Conservation (phyloP, 2,113 vertebrate species). For the Hiodon alosoides region DNA sequence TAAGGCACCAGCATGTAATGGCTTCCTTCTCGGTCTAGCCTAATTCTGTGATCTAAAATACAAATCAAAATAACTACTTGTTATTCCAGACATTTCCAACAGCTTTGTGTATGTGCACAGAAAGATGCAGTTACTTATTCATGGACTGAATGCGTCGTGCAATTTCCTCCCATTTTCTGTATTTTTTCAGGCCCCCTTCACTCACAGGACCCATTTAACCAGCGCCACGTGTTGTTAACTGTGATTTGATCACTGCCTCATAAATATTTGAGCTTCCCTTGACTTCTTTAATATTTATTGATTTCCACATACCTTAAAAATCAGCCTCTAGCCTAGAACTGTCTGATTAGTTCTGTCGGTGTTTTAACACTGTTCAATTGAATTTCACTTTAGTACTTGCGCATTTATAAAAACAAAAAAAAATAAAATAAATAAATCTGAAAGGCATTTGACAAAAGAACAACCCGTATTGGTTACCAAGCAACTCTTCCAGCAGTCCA, state of each 20-base stretch:
- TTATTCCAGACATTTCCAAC: neutral
- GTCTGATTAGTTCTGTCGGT: too few species aligned
- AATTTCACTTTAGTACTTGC: too few species aligned
- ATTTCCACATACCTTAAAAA: constrained; percentile 17
- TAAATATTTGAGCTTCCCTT: constrained; percentile 8
- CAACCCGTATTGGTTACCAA: too few species aligned
- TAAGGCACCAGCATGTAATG: too few species aligned
- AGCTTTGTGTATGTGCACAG: neutral
- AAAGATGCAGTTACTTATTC: too few species aligned
- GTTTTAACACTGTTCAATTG: too few species aligned
- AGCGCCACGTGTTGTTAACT: constrained; percentile 2
- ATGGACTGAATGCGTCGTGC: neutral
- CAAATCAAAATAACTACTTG: neutral
- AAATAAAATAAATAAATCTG: too few species aligned
- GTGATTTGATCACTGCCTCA: constrained; percentile 23
- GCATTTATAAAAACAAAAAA: too few species aligned
- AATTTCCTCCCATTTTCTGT: neutral
- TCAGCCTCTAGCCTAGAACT: neutral
- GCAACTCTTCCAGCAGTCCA: too few species aligned
- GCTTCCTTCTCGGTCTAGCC: too few species aligned
- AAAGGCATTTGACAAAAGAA: too few species aligned
- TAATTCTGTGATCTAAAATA: too few species aligned
- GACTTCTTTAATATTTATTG: constrained; percentile 25
- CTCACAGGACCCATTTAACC: neutral
- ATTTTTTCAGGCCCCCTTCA: neutral